These are phyloP conservation scores for Epirrita christyi DNA, from an alignment of 2,888 invertebrate genomes.

Conservation along the genomic window DNA sequence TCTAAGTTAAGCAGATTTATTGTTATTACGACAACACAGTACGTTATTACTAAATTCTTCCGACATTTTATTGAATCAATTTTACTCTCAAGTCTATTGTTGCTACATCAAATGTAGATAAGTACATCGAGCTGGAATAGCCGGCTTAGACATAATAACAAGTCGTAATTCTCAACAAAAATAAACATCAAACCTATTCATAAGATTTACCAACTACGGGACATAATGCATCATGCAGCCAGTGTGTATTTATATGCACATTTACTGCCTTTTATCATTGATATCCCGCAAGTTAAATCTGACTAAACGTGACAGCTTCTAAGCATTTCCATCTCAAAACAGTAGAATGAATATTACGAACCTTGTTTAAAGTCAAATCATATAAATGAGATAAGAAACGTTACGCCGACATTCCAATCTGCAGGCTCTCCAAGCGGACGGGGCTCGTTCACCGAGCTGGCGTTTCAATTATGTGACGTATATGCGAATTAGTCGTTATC, in stretches of 20 bases:
- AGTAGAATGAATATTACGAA: conserved; percentile 41
- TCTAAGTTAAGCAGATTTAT: too few species aligned
- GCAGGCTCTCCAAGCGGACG: conserved; percentile 39
- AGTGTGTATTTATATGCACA: conserved; percentile 41
- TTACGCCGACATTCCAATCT: conserved; percentile 54
- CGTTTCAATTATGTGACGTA: conserved; percentile 76
- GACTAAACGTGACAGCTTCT: conserved; percentile 35
- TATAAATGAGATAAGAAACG: conserved; percentile 52
- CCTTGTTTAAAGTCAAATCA: conserved; percentile 46
- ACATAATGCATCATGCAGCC: conserved; percentile 41
- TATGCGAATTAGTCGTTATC: conserved; percentile 79
- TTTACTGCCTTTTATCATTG: conserved; percentile 41
- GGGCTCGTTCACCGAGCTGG: conserved; percentile 44
- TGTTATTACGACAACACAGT: too few species aligned
- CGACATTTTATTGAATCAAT: not conserved
- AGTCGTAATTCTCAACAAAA: conserved; percentile 43
- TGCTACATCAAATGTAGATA: conserved; percentile 11
- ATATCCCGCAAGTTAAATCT: conserved; percentile 36
- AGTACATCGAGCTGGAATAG: conserved; percentile 26
- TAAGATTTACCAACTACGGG: conserved; percentile 38
- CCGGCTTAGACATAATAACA: conserved; percentile 33
- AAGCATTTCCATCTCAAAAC: conserved; percentile 39
- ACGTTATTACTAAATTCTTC: not conserved
- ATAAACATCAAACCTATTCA: conserved; percentile 44
- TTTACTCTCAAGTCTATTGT: conserved; percentile 19